phyloP scores from a whole-genome alignment of 2,113 vertebrate species.

The Cyanoramphus novaezelandiae region DNA sequence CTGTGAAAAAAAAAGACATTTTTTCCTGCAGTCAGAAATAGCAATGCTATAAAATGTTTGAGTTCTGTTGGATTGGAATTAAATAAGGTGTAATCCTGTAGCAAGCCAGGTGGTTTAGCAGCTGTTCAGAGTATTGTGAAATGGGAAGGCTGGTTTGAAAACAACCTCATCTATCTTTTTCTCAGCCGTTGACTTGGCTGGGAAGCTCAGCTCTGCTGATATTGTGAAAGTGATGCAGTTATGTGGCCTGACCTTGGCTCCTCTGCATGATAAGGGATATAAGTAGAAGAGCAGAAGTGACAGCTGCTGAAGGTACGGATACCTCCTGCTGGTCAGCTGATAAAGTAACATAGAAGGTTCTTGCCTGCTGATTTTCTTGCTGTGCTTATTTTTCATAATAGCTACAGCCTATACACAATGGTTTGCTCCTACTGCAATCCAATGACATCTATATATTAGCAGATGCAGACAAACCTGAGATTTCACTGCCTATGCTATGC shows the following conservation, averaged over 20 bases:
- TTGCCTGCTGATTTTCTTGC: not conserved
- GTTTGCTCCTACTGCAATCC: not conserved
- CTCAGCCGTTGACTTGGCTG: not conserved
- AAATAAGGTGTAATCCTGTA: not conserved
- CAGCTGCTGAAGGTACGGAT: not conserved
- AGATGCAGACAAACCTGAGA: not conserved
- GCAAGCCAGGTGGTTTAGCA: slow-evolving; percentile 50
- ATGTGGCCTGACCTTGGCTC: slow-evolving; percentile 24
- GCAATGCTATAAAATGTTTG: not conserved
- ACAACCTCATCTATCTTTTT: slow-evolving; percentile 41
- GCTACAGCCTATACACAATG: not conserved
- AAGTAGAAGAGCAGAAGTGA: not conserved
- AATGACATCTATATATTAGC: not conserved
- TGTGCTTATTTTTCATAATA: not conserved
- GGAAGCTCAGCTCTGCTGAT: not conserved
- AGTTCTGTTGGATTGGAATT: not conserved
- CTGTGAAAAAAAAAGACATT: fast-evolving
- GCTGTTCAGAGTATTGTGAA: slow-evolving; percentile 27
- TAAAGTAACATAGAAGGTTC: not conserved
- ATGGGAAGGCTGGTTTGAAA: not conserved
- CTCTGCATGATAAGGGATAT: not conserved
- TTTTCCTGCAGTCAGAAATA: not conserved
- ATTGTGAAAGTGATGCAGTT: not conserved
- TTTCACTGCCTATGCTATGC: not conserved
- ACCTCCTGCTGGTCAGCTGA: slow-evolving; percentile 16